These are phyloP conservation scores for Fukomys damarensis DNA, from an alignment of 2,113 vertebrate species.

Conservation along the genomic window DNA sequence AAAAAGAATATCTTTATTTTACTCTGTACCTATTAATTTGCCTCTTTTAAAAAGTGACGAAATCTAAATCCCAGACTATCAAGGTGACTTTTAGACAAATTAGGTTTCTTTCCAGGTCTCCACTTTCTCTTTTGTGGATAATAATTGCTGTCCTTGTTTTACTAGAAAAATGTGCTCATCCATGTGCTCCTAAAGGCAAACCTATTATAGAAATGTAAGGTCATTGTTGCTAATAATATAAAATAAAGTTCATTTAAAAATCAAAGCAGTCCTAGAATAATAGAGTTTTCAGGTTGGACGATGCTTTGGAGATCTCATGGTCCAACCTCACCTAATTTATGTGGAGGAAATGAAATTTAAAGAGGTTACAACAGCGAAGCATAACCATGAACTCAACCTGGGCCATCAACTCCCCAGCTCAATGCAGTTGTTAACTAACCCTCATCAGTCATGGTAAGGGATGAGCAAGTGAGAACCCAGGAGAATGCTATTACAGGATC, in stretches of 20 bases:
- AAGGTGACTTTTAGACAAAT: conserved; percentile 3
- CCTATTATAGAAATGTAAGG: background rate
- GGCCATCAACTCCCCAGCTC: background rate
- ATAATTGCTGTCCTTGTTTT: background rate
- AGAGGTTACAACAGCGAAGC: background rate
- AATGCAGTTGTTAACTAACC: background rate
- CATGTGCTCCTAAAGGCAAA: background rate
- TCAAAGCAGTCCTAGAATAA: background rate
- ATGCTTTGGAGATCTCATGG: background rate
- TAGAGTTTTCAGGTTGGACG: background rate
- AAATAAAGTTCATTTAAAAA: conserved; percentile 4
- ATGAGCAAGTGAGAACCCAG: background rate
- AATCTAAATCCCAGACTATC: conserved; percentile 20
- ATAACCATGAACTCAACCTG: background rate
- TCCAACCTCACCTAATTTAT: background rate
- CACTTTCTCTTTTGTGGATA: background rate
- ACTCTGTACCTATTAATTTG: background rate
- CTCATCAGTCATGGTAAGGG: background rate
- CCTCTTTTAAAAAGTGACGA: conserved; percentile 13
- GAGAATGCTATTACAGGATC: background rate
- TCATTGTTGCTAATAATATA: background rate
- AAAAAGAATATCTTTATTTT: background rate
- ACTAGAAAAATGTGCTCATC: background rate
- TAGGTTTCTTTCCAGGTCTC: background rate
- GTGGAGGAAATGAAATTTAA: background rate